Conservation (phyloP, 2,797 vertebrate species). For the Acanthiza pusilla region DNA sequence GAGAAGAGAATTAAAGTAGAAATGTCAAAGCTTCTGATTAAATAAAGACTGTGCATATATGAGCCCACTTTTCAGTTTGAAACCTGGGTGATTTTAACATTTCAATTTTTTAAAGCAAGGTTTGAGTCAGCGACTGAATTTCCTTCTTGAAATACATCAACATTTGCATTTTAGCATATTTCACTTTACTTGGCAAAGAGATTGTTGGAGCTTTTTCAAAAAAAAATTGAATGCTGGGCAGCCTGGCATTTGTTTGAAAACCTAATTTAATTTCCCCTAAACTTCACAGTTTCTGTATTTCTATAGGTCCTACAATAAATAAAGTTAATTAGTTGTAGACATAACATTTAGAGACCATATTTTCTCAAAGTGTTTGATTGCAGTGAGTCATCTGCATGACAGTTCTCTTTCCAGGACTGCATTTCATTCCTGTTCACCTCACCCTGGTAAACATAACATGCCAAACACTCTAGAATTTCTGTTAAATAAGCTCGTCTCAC, state of each 20-base stretch:
- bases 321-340: conserved; percentile 38
- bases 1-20: background rate
- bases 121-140: background rate
- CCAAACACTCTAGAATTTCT: conserved; percentile 28
- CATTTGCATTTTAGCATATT: conserved; percentile 40
- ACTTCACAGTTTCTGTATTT: conserved; percentile 26
- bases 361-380: conserved; percentile 27
- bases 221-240: background rate
- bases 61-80: background rate
- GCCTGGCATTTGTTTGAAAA: conserved; percentile 24
- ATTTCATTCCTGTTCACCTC: background rate
- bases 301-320: conserved; percentile 18
- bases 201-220: background rate
- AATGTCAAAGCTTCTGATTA: background rate
- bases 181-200: conserved; percentile 12
- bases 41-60: background rate
- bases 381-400: background rate
- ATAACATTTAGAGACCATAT: conserved; percentile 5
- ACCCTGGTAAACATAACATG: background rate
- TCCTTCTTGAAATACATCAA: background rate
- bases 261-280: conserved; percentile 8
- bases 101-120: background rate
- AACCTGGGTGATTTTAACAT: background rate
- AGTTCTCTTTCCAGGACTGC: background rate
- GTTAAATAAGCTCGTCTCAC: background rate